A percentile compares a stretch with the other conserved stretches of the same genome.
Conservation (phyloP, 2,888 invertebrate genomes). For the Gisinianus flammeolus region DNA sequence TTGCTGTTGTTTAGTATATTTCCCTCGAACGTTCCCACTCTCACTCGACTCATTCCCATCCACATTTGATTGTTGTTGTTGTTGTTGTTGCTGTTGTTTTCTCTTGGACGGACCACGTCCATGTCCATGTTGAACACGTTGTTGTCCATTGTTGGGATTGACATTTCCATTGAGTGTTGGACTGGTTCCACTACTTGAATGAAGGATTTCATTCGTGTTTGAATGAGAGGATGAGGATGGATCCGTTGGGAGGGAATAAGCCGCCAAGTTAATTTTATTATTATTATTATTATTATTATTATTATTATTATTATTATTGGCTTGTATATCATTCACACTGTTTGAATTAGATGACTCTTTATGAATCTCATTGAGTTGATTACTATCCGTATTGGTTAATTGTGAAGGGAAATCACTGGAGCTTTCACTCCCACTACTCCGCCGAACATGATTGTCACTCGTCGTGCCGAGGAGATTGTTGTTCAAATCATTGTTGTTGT, state of each 20-base stretch:
- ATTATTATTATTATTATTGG: not conserved
- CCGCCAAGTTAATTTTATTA: not conserved
- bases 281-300: not conserved
- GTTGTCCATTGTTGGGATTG: not conserved
- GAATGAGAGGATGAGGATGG: not conserved
- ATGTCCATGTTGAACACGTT: not conserved
- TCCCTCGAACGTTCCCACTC: not conserved
- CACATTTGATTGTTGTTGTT: not conserved
- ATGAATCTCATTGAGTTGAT: conserved; percentile 2
- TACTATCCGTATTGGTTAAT: not conserved
- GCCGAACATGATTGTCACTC: not conserved
- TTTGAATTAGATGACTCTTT: not conserved
- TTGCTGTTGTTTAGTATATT: not conserved
- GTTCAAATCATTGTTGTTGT: conserved; percentile 17
- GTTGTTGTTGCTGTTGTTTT: not conserved
- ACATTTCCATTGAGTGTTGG: not conserved
- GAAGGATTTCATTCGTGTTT: conserved; percentile 13
- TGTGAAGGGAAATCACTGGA: too few species aligned
- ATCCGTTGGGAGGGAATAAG: not conserved
- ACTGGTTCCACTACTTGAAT: not conserved
- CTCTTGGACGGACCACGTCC: not conserved
- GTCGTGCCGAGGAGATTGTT: not conserved
- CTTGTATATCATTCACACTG: not conserved
- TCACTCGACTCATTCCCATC: not conserved
- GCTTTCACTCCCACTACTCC: not conserved